Evolutionary conservation across 2,113 vertebrate genomes (phyloP), one percentile per base, ranked within the genome.

Genomic region (Sinocyclocheilus rhinocerous): DNA sequence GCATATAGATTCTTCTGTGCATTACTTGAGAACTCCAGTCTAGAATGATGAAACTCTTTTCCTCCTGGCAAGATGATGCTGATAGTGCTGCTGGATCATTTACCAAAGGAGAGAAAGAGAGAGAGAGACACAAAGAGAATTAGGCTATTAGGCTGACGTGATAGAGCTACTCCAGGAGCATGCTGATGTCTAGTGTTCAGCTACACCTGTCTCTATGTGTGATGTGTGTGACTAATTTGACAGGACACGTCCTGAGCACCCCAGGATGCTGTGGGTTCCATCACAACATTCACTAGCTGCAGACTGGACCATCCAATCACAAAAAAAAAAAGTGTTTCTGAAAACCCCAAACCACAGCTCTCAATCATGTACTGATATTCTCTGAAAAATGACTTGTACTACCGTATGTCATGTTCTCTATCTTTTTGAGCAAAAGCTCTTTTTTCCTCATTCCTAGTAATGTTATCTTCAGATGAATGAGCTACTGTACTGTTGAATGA

Each of bases 161-260:
- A 81, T 48, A 33, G 80, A 69, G 63, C 59, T 65, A 33, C 57
- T 80, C 48, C 11, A 29, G 50, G n/a, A 20, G 20, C 55, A 63
- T 63, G 57, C 57, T 81, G 57, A 81, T 48, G 45, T 83, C 65
- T 70, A 33, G 45, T 83, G 81, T 83, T 33, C 45, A 70, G 3
- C 45, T 55, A 83, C 63, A 83, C 63, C 81, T 52, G 26, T 83
- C 63, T 83, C 5, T 83, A n/a, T 70, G 45, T 70, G 63, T 83
- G 65, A 50, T 55, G 65, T 83, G 26, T 83, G 65, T 83, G n/a
- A 70, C 81, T 83, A 83, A 83, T 83, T 83, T 70, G 45, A 83
- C 81, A 83, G 65, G 81, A 83, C 63, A 70, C 45, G 36, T 45
- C 45, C 65, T 70, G 81, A 52, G 81, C 81, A 83, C 81, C 65